These are phyloP conservation scores for Thumatha senex DNA, from an alignment of 2,888 invertebrate species.

Conservation along the genomic window DNA sequence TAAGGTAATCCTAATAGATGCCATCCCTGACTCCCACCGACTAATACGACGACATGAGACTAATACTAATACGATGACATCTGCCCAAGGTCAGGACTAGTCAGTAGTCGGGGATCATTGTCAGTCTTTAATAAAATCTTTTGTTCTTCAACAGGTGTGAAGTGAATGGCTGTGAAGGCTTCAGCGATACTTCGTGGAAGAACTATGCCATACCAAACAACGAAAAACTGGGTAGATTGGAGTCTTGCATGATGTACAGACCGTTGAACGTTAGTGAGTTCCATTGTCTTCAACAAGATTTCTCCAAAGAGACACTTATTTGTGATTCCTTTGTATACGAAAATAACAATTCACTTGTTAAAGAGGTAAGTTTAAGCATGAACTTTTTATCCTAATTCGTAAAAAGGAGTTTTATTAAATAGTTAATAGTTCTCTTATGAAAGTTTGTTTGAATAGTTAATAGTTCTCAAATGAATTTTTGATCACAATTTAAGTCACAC, in stretches of 20 bases:
- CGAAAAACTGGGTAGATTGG: constrained; percentile 37
- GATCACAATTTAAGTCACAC: too few relatives aligned
- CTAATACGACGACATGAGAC: too few relatives aligned
- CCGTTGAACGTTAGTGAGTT: constrained; percentile 43
- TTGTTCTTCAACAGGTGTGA: constrained; percentile 53
- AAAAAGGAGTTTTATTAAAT: too few relatives aligned
- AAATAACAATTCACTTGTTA: constrained; percentile 61
- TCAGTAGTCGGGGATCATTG: too few relatives aligned
- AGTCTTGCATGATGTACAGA: constrained; percentile 54
- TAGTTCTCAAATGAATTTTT: neutral
- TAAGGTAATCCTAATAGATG: too few relatives aligned
- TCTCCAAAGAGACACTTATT: constrained; percentile 53
- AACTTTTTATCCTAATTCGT: too few relatives aligned
- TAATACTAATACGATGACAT: too few relatives aligned
- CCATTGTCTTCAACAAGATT: constrained; percentile 57
- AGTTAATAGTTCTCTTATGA: too few relatives aligned
- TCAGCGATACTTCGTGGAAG: constrained; percentile 75
- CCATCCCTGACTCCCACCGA: too few relatives aligned
- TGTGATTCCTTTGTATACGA: constrained; percentile 68
- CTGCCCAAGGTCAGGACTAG: too few relatives aligned
- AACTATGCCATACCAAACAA: constrained; percentile 63
- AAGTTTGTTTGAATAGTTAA: neutral
- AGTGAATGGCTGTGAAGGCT: constrained; percentile 66
- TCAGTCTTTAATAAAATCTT: neutral
- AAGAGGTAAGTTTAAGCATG: constrained; percentile 54